Conservation (phyloP, 2,797 vertebrate genomes). For the Lithobates sylvaticus region DNA sequence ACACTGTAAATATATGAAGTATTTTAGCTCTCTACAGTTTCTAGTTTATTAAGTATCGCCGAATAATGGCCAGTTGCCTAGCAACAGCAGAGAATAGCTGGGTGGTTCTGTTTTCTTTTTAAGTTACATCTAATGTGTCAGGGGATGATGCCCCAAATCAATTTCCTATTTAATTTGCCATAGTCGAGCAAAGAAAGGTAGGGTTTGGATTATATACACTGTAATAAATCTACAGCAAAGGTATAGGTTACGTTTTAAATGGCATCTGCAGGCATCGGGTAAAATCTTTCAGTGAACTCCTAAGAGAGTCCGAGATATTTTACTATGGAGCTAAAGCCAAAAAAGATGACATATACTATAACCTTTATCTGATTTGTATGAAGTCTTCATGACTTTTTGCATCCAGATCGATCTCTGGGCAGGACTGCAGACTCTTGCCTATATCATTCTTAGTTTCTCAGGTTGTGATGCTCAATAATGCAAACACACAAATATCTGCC, state of each 20-base stretch:
- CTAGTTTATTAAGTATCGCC: constrained; percentile 4
- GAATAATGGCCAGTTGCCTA: constrained; percentile 40
- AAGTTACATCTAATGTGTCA: constrained; percentile 12
- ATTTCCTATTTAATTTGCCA: constrained; percentile 7
- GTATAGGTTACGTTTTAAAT: neutral
- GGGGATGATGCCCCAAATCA: constrained; percentile 14
- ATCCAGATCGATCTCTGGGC: too few species aligned
- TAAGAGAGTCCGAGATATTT: neutral
- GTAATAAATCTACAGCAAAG: neutral
- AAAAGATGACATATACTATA: neutral
- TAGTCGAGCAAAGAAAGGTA: neutral
- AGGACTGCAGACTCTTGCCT: too few species aligned
- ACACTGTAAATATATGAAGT: constrained; percentile 21
- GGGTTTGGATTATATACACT: neutral
- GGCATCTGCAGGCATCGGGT: neutral
- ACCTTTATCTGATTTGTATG: neutral
- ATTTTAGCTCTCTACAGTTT: neutral
- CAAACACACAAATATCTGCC: too few species aligned
- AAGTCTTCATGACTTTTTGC: too few species aligned
- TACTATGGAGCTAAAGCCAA: neutral
- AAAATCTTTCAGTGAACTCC: neutral
- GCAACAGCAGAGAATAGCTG: constrained; percentile 24
- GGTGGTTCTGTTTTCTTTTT: constrained; percentile 17
- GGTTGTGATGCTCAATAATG: too few species aligned
- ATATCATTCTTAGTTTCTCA: too few species aligned